Evolutionary conservation across 2,797 vertebrate species (phyloP), one percentile per base, ranked within the genome.

Genomic region (Tolypeutes matacus): DNA sequence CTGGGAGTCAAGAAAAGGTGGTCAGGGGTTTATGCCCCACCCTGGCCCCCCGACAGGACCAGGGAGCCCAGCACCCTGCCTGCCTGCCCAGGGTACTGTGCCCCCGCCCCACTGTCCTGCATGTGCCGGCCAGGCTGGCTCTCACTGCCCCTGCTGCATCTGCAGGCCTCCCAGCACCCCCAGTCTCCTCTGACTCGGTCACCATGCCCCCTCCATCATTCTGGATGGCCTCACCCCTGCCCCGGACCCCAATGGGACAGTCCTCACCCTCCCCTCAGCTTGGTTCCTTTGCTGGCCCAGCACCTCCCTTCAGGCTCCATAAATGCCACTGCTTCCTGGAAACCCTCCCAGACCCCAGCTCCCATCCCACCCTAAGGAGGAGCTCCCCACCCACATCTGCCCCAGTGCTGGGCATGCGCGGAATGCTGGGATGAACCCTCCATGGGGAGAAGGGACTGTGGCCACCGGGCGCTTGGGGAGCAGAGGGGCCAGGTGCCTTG

Each of bases 1-100:
- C 99, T 99, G 98, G n/a, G 13, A 77, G 25, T 5, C n/a, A 1
- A 7, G 15, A 31, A 62, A 17, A 56, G 76, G 81, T 0, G 5
- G 7, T 97, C 94, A 97, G 96, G 84, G 14, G 2, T 1, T 20
- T 8, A 2, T 0, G 3, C 23, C 12, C 56, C 13, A 31, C 17
- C 3, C 56, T 3, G 14, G 42, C n/a, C n/a, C n/a, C n/a, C n/a
- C n/a, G n/a, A n/a, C n/a, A n/a, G n/a, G n/a, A 2, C 17, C 46
- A 2, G 10, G 34, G 15, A 20, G 29, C 25, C 69, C 46, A 34
- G 39, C 20, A 31, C 5, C 18, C 0, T 5, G 18, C 5, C 7
- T 42, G 67, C 53, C 51, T 15, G 62, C 56, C 7, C 23, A 34
- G 70, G 29, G 53, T 15, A 15, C 53, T 53, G 53, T 12, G 5